A percentile compares a stretch with the other conserved stretches of the same genome.
Conservation (phyloP, 1,140 invertebrate species). For the Tetranychus urticae region DNA sequence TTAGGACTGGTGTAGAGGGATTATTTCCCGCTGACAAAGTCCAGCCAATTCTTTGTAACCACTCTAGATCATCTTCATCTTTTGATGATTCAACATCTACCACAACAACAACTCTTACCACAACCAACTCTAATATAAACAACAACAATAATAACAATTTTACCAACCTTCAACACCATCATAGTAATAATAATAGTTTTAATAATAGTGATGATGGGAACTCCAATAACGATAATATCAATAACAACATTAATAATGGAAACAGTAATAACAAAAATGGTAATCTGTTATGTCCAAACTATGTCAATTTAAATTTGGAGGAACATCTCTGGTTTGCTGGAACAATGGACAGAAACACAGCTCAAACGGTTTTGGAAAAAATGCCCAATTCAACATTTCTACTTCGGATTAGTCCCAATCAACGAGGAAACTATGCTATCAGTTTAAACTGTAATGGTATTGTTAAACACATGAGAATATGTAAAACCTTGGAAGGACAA, state of each 20-base stretch:
- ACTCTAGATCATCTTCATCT: neutral
- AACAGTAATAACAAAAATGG: constrained; percentile 27
- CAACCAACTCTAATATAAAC: too few relatives aligned
- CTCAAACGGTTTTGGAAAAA: constrained; percentile 45
- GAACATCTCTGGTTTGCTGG: constrained; percentile 19
- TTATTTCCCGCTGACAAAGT: constrained; percentile 14
- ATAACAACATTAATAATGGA: constrained; percentile 18
- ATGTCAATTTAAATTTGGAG: constrained; percentile 18
- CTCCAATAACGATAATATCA: neutral
- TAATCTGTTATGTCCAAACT: constrained; percentile 24
- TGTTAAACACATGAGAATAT: constrained; percentile 79
- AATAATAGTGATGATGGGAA: neutral
- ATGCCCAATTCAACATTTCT: constrained; percentile 68
- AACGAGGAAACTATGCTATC: constrained; percentile 37
- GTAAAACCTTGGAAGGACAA: constrained; percentile 21
- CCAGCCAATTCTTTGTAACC: neutral
- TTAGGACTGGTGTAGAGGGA: constrained; percentile 14
- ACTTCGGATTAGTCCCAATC: constrained; percentile 44
- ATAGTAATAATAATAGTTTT: too few relatives aligned
- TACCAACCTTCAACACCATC: too few relatives aligned
- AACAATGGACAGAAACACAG: constrained; percentile 34
- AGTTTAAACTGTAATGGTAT: constrained; percentile 50
- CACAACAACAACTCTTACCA: neutral
- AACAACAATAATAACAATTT: too few relatives aligned
- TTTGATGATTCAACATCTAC: too few relatives aligned